Evolutionary conservation across 2,113 vertebrate genomes (phyloP).

Genomic region (Xiphophorus couchianus): DNA sequence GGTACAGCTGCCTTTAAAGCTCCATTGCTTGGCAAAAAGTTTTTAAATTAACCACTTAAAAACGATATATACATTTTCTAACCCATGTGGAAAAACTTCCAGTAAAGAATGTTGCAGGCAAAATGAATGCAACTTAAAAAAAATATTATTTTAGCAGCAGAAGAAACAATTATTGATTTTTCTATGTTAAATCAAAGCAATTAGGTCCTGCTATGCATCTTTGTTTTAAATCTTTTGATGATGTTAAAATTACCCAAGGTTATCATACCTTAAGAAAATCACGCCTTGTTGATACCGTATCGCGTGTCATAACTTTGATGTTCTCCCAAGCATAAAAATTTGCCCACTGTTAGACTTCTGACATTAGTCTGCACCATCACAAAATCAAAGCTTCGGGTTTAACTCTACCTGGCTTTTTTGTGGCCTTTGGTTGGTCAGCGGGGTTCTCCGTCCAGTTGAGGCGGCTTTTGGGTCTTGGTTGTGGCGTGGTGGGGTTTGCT

Average conservation of each 20-base stretch:
- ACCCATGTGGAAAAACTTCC: not conserved
- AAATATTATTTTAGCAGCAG: not conserved
- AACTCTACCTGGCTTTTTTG: constrained; percentile 68
- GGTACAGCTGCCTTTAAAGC: not conserved
- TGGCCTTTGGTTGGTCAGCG: constrained; percentile 50
- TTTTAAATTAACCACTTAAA: not conserved
- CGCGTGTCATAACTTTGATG: not conserved
- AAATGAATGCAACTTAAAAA: not conserved
- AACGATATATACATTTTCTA: not conserved
- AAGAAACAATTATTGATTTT: not conserved
- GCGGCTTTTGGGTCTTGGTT: constrained; percentile 42
- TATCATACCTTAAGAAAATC: not conserved
- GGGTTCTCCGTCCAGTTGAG: constrained; percentile 77
- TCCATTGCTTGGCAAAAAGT: not conserved
- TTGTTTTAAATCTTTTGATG: too few relatives aligned
- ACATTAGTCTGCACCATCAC: not conserved
- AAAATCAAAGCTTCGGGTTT: not conserved
- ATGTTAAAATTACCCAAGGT: not conserved
- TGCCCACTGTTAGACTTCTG: not conserved
- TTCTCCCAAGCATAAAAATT: not conserved
- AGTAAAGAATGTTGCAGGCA: not conserved
- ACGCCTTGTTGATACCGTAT: not conserved
- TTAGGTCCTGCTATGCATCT: not conserved
- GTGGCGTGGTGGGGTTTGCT: not conserved
- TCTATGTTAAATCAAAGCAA: not conserved